Percentiles rank a stretch among this genome's conserved stretches.
Conservation (phyloP, 2,113 vertebrate species). For the Monarcha castaneiventris region DNA sequence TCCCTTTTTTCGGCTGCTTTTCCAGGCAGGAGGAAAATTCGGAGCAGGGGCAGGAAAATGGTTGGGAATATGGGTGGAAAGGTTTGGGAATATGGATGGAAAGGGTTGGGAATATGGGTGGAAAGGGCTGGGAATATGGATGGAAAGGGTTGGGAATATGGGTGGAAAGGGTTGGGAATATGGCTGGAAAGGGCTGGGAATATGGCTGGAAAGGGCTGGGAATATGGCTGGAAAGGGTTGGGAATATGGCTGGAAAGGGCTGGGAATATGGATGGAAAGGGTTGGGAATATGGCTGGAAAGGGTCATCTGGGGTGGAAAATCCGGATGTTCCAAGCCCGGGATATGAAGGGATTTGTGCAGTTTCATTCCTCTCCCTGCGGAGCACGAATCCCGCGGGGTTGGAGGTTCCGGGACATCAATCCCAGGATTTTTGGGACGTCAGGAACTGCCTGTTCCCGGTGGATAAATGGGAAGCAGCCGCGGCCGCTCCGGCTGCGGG, state of each 20-base stretch:
- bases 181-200: too few relatives aligned
- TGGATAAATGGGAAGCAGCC: neutral
- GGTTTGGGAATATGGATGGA: too few relatives aligned
- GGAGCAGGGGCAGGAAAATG: neutral
- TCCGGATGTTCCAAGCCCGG: accelerated
- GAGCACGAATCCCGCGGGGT: neutral
- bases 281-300: neutral
- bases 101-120: neutral
- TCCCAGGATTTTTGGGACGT: neutral
- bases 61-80: neutral
- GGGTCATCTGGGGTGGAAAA: neutral
- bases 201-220: too few relatives aligned
- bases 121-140: too few relatives aligned
- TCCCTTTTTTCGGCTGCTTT: neutral
- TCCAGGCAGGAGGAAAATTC: neutral
- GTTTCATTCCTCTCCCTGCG: neutral
- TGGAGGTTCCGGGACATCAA: neutral
- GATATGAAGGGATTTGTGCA: accelerated
- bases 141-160: too few relatives aligned
- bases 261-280: too few relatives aligned
- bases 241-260: neutral
- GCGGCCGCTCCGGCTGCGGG: neutral
- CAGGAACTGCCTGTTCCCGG: neutral
- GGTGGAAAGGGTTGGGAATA: neutral
- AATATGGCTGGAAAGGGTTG: too few relatives aligned